Evolutionary conservation across 2,797 vertebrate genomes (phyloP).

Genomic region (Eulemur albifrons): DNA sequence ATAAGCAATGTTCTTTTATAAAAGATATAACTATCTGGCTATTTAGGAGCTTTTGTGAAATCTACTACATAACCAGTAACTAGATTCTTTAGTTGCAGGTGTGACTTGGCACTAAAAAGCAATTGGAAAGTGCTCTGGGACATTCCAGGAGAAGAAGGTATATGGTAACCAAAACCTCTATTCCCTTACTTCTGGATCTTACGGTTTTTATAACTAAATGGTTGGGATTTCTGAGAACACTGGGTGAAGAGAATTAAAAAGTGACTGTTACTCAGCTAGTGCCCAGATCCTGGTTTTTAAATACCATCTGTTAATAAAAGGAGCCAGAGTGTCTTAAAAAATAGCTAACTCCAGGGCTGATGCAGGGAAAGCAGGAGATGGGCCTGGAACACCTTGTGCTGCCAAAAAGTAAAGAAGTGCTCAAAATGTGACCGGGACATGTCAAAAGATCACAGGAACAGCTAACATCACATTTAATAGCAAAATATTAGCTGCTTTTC

Average conservation of each 20-base stretch:
- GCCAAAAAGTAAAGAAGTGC: background rate
- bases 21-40: background rate
- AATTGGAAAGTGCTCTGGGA: background rate
- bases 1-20: background rate
- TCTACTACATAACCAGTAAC: background rate
- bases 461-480: background rate
- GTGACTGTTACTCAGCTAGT: background rate
- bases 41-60: conserved; percentile 15
- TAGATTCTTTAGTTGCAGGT: background rate
- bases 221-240: background rate
- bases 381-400: background rate
- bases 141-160: background rate
- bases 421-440: background rate
- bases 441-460: background rate
- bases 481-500: background rate
- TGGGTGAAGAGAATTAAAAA: background rate
- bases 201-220: background rate
- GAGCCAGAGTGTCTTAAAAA: background rate
- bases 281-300: background rate
- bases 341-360: background rate
- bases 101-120: background rate
- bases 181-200: background rate
- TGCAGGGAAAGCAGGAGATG: background rate
- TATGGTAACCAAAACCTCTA: background rate
- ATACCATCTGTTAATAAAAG: background rate